A percentile compares a stretch with the other conserved stretches of the same genome.
phyloP scores from a whole-genome alignment of 2,888 invertebrate species.

The Drosophila eohydei region DNA sequence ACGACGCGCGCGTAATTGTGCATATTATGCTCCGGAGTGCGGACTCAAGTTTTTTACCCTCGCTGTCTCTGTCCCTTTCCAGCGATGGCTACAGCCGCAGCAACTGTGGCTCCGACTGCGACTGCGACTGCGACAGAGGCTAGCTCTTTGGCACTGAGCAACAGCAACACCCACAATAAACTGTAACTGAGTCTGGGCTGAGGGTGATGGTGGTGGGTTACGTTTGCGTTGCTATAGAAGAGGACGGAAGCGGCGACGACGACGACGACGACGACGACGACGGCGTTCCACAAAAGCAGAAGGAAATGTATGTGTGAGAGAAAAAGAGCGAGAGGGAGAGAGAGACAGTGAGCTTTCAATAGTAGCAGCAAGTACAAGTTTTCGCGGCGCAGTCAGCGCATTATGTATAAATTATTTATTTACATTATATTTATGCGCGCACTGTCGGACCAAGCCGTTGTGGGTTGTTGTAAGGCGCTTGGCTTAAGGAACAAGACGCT shows the following conservation, averaged over 20 bases:
- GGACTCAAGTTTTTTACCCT: conserved; percentile 34
- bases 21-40: conserved; percentile 57
- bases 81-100: background rate
- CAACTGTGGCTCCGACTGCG: background rate
- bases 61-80: conserved; percentile 55
- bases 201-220: conserved; percentile 22
- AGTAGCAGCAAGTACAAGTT: conserved; percentile 19
- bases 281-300: background rate
- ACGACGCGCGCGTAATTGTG: conserved; percentile 64
- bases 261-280: conserved; percentile 15
- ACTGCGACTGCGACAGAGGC: background rate
- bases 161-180: conserved; percentile 64
- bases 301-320: conserved; percentile 1
- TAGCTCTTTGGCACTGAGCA: conserved; percentile 22
- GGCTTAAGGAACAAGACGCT: background rate
- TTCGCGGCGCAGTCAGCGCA: conserved; percentile 54
- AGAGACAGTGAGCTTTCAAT: conserved; percentile 42
- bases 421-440: conserved; percentile 70
- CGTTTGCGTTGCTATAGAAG: conserved; percentile 53
- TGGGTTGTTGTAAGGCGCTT: background rate
- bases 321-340: conserved; percentile 42
- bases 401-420: conserved; percentile 81
- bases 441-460: conserved; percentile 6
- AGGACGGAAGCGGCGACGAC: conserved; percentile 10
- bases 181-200: conserved; percentile 27